phyloP scores from a whole-genome alignment of 2,888 invertebrate genomes.

The Pyrrhosoma nymphula region DNA sequence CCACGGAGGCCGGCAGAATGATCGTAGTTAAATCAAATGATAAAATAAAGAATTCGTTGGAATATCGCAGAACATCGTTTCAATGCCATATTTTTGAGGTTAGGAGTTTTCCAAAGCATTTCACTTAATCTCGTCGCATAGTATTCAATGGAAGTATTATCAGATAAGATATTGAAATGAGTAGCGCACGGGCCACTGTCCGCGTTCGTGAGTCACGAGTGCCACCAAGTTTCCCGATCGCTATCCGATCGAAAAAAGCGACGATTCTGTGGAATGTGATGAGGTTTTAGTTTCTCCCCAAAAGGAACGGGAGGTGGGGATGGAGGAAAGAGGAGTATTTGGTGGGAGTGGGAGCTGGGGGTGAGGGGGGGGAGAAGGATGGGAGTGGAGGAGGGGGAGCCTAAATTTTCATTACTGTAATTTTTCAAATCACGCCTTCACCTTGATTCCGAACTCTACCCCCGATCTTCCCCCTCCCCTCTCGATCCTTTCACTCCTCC shows the following conservation, averaged over 20 bases:
- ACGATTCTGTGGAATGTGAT: neutral
- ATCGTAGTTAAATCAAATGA: too few species aligned
- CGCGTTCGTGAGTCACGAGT: too few species aligned
- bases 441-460: constrained; percentile 7
- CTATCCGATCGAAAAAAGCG: neutral
- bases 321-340: neutral
- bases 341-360: neutral
- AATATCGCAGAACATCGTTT: too few species aligned
- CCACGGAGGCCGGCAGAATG: too few species aligned
- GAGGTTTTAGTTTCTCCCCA: neutral
- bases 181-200: too few species aligned
- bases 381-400: neutral
- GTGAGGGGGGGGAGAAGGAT: neutral
- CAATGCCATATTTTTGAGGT: too few species aligned
- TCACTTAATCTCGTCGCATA: too few species aligned
- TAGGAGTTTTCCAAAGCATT: too few species aligned
- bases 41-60: too few species aligned
- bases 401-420: constrained; percentile 39
- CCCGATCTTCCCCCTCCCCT: neutral
- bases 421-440: constrained; percentile 37
- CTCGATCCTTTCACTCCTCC: neutral
- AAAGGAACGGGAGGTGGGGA: neutral
- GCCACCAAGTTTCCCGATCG: neutral
- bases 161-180: too few species aligned
- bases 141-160: too few species aligned